A percentile compares a stretch with the other conserved stretches of the same genome.
These are phyloP conservation scores for Neosilurus mollespiculum DNA, from an alignment of 2,797 vertebrate species.

Conservation along the genomic window DNA sequence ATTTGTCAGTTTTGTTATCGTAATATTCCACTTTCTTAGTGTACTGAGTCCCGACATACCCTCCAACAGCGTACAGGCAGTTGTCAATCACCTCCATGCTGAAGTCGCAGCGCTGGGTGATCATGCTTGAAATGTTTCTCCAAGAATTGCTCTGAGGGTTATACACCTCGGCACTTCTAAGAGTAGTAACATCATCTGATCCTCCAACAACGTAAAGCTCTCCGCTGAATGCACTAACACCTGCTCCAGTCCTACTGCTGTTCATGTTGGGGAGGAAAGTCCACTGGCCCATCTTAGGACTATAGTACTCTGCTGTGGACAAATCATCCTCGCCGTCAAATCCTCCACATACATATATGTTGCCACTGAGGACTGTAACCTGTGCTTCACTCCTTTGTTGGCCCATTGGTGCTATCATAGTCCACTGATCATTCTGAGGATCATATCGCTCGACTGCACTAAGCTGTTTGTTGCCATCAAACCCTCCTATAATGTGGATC, in stretches of 20 bases:
- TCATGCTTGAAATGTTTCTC: slow-evolving; percentile 71
- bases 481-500: no score
- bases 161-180: slow-evolving; percentile 76
- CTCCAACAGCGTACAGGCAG: slow-evolving; percentile 39
- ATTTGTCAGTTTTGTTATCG: slow-evolving; percentile 47
- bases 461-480: no score
- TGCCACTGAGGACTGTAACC: no score
- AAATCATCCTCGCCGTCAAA: no score
- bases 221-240: slow-evolving; percentile 49
- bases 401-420: no score
- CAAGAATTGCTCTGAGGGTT: slow-evolving; percentile 71
- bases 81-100: slow-evolving; percentile 70
- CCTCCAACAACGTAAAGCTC: slow-evolving; percentile 68
- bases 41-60: no score
- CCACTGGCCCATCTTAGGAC: background rate
- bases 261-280: slow-evolving; percentile 33
- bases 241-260: slow-evolving; percentile 72
- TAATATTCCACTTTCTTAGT: slow-evolving; percentile 74
- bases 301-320: no score
- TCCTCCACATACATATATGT: no score
- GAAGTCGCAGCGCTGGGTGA: slow-evolving; percentile 77
- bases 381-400: no score
- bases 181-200: slow-evolving; percentile 70
- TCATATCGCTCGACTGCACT: no score
- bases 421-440: no score